phyloP scores from a whole-genome alignment of 2,888 invertebrate species.

The Sinelater perroti region DNA sequence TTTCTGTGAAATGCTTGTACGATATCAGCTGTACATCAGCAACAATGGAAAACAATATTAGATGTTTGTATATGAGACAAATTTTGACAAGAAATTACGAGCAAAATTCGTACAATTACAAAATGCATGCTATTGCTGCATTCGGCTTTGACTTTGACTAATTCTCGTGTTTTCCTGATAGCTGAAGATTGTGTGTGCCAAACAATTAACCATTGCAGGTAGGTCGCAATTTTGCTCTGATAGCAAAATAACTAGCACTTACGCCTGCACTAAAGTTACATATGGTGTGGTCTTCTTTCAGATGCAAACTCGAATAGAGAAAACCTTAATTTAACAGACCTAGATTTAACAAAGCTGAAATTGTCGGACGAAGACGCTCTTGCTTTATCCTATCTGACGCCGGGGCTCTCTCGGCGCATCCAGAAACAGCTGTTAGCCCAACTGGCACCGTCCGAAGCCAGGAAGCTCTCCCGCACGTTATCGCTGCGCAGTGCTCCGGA shows the following conservation, averaged over 20 bases:
- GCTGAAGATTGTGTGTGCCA: constrained; percentile 59
- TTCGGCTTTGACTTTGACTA: constrained; percentile 26
- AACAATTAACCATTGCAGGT: constrained; percentile 56
- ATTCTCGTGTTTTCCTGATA: constrained; percentile 44
- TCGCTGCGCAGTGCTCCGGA: constrained; percentile 60
- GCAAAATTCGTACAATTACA: background rate
- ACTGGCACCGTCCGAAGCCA: constrained; percentile 74
- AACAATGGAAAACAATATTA: too few species aligned
- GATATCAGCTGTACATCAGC: too few species aligned
- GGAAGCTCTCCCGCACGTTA: constrained; percentile 72
- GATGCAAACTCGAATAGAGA: constrained; percentile 54
- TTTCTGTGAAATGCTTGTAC: too few species aligned
- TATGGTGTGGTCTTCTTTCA: constrained; percentile 45
- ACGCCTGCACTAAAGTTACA: constrained; percentile 51
- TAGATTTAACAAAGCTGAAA: constrained; percentile 74
- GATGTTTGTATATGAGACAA: too few species aligned
- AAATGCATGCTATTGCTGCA: constrained; percentile 21
- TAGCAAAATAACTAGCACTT: constrained; percentile 57
- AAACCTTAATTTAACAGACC: constrained; percentile 62
- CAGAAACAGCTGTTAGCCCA: constrained; percentile 76
- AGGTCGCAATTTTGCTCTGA: constrained; percentile 48
- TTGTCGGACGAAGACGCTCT: constrained; percentile 76
- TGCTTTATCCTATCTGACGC: constrained; percentile 74
- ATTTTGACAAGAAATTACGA: too few species aligned
- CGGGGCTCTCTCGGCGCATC: constrained; percentile 74